Percentiles rank a stretch among this genome's conserved stretches.
These are phyloP conservation scores for Gadopsis bispinosus DNA, from an alignment of 2,797 vertebrate genomes.

Conservation along the genomic window DNA sequence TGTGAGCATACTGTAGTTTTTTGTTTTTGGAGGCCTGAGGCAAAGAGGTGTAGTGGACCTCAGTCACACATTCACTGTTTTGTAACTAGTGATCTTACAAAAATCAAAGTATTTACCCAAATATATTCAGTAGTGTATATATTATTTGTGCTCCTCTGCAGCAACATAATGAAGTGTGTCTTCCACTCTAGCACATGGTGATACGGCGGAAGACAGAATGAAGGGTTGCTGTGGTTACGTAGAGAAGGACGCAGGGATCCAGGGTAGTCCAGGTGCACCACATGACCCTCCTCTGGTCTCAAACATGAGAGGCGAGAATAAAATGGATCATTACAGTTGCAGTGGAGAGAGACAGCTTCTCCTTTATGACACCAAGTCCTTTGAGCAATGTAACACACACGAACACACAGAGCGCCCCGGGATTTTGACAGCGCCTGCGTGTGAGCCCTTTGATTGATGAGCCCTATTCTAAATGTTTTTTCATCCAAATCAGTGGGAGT, in stretches of 20 bases:
- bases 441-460: constrained; percentile 86
- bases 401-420: constrained; percentile 64
- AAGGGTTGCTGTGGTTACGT: not conserved
- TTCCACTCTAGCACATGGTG: not conserved
- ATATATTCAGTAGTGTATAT: not conserved
- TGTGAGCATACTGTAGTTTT: not conserved
- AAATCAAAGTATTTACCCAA: not conserved
- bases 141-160: not conserved
- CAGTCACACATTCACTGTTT: not conserved
- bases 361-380: constrained; percentile 32
- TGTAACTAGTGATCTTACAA: not conserved
- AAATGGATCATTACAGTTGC: constrained; percentile 54
- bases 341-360: constrained; percentile 34
- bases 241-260: not conserved
- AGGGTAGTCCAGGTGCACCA: constrained; percentile 4
- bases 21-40: not conserved
- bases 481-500: constrained; percentile 87
- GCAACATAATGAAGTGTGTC: not conserved
- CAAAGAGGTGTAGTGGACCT: not conserved
- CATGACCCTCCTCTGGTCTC: constrained; percentile 17
- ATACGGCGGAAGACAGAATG: not conserved
- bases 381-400: constrained; percentile 52
- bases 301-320: constrained; percentile 13
- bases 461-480: constrained; percentile 85
- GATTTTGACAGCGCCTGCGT: constrained; percentile 82